Conservation (phyloP, 2,888 invertebrate genomes). For the Chrysolina oricalcia region DNA sequence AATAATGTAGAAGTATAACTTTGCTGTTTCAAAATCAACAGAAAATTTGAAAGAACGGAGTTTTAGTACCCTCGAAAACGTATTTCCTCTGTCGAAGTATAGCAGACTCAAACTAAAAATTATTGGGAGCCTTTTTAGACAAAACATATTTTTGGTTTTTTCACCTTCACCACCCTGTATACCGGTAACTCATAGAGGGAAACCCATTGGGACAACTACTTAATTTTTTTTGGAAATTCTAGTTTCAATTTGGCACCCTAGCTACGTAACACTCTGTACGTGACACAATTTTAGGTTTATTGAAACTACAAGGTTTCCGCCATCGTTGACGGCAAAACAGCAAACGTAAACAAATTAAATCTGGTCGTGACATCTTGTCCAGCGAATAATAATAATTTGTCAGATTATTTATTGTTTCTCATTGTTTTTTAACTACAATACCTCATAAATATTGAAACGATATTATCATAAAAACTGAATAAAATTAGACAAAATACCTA, state of each 20-base stretch:
- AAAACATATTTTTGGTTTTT: no score
- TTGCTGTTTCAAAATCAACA: no score
- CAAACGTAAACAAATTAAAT: slow-evolving; percentile 47
- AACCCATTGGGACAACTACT: no score
- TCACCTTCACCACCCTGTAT: no score
- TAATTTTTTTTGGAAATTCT: neutral
- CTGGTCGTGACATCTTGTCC: slow-evolving; percentile 42
- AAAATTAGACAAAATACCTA: slow-evolving; percentile 39
- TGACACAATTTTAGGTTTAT: neutral
- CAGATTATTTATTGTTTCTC: slow-evolving; percentile 41
- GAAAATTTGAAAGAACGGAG: no score
- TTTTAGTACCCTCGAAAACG: no score
- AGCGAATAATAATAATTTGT: slow-evolving; percentile 44
- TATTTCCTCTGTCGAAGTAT: no score
- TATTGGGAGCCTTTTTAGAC: no score
- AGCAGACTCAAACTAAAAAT: no score
- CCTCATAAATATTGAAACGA: slow-evolving; percentile 50
- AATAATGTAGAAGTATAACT: no score
- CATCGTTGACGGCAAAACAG: slow-evolving; percentile 10
- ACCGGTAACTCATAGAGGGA: no score
- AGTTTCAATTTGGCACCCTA: neutral
- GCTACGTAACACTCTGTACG: neutral
- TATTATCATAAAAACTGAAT: slow-evolving; percentile 45
- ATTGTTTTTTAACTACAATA: slow-evolving; percentile 43
- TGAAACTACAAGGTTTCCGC: slow-evolving; percentile 8